Percentiles rank a stretch among this genome's conserved stretches.
Evolutionary conservation across 2,113 vertebrate species (phyloP).

Genomic region (Rhineura floridana): DNA sequence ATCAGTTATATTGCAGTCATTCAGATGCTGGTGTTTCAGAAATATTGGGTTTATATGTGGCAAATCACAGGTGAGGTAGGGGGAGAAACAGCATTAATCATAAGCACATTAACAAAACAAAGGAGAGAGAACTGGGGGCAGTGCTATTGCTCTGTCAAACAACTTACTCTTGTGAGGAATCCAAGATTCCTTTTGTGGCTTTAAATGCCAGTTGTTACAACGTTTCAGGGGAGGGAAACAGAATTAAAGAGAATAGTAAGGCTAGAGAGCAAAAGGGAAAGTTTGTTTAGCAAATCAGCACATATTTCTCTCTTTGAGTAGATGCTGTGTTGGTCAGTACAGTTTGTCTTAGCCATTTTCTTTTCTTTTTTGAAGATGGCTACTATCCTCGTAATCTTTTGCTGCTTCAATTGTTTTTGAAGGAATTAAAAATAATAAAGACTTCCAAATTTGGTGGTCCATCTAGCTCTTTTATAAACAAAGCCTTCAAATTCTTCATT

Average conservation of each 20-base stretch:
- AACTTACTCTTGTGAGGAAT: conserved; percentile 11
- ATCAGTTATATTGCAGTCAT: conserved; percentile 47
- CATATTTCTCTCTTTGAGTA: background rate
- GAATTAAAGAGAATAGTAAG: conserved; percentile 9
- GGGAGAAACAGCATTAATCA: background rate
- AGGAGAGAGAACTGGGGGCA: background rate
- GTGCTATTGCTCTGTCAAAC: background rate
- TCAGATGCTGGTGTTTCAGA: conserved; percentile 30
- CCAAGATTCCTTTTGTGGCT: background rate
- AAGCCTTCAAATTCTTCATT: conserved; percentile 11
- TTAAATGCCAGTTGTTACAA: background rate
- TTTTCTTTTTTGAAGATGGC: background rate
- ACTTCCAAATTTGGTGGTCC: background rate
- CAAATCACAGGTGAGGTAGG: background rate
- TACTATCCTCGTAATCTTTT: background rate
- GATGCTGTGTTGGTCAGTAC: background rate
- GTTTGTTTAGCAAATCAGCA: background rate
- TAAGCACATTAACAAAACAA: conserved; percentile 11
- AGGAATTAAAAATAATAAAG: background rate
- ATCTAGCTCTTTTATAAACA: background rate
- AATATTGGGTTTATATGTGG: conserved; percentile 1
- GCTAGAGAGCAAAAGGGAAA: conserved; percentile 4
- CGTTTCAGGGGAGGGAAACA: conserved; percentile 14
- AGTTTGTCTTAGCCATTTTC: background rate
- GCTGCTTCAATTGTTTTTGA: background rate